Evolutionary conservation across 2,888 invertebrate genomes (phyloP).

Genomic region (Noctua janthina): DNA sequence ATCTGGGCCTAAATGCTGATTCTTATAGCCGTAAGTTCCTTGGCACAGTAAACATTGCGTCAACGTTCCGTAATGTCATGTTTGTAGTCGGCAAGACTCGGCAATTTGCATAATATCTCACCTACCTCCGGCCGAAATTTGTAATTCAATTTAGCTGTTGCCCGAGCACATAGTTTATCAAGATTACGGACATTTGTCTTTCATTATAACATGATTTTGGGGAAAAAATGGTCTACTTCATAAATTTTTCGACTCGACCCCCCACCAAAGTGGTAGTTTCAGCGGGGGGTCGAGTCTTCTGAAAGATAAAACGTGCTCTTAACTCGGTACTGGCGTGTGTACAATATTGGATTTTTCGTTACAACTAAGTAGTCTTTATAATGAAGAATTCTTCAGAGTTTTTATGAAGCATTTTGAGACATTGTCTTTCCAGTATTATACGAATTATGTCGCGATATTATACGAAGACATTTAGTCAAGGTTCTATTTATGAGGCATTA

Average conservation of each 20-base stretch:
- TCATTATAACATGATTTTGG: conserved; percentile 64
- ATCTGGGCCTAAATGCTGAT: conserved; percentile 34
- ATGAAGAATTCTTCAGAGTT: conserved; percentile 47
- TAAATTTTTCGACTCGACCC: conserved; percentile 57
- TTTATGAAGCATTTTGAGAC: conserved; percentile 28
- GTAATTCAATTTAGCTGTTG: conserved; percentile 79
- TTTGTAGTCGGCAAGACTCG: conserved; percentile 69
- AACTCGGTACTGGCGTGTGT: conserved; percentile 32
- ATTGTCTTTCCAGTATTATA: conserved; percentile 12
- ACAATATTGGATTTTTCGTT: conserved; percentile 59
- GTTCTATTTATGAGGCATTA: not conserved
- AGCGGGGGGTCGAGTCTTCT: conserved; percentile 40
- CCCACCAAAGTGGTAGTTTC: conserved; percentile 46
- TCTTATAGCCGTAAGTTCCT: conserved; percentile 53
- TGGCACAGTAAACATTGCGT: conserved; percentile 58
- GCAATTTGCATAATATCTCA: conserved; percentile 80
- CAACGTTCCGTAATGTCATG: conserved; percentile 63
- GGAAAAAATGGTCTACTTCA: conserved; percentile 56
- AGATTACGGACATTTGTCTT: conserved; percentile 71
- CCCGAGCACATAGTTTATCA: conserved; percentile 73
- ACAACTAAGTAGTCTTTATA: conserved; percentile 45
- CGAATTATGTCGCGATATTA: conserved; percentile 38
- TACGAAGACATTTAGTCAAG: conserved; percentile 16
- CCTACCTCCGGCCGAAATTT: conserved; percentile 75
- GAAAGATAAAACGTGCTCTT: conserved; percentile 56